A percentile compares a stretch with the other conserved stretches of the same genome.
Conservation (phyloP, 2,888 invertebrate species). For the Coenonympha arcania region DNA sequence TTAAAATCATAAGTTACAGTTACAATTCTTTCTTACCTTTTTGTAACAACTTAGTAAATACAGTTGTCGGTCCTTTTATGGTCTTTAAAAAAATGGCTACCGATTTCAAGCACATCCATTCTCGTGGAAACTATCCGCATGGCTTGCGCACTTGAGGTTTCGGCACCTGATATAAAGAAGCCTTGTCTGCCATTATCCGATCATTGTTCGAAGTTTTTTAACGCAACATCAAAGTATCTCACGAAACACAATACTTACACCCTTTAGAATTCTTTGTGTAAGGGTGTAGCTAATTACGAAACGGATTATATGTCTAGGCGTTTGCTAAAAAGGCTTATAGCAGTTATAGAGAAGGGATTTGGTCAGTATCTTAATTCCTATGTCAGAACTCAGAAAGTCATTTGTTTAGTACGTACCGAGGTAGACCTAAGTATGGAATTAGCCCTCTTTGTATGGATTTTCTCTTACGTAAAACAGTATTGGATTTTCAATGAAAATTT, state of each 20-base stretch:
- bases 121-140: slow-evolving; percentile 55
- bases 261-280: slow-evolving; percentile 35
- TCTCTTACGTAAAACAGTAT: not conserved
- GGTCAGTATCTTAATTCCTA: slow-evolving; percentile 29
- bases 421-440: no score
- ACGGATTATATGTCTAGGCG: slow-evolving; percentile 36
- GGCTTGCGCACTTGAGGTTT: slow-evolving; percentile 64
- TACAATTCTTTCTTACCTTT: slow-evolving; percentile 13
- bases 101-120: slow-evolving; percentile 41
- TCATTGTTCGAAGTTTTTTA: slow-evolving; percentile 50
- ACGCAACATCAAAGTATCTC: slow-evolving; percentile 36
- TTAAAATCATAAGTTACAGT: slow-evolving; percentile 19
- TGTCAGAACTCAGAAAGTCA: slow-evolving; percentile 40
- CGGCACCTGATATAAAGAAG: slow-evolving; percentile 65
- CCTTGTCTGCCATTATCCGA: slow-evolving; percentile 37
- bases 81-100: slow-evolving; percentile 46
- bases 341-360: slow-evolving; percentile 45
- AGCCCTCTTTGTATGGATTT: not conserved
- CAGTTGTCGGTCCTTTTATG: slow-evolving; percentile 49
- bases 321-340: slow-evolving; percentile 36
- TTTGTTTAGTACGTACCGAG: slow-evolving; percentile 15
- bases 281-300: slow-evolving; percentile 43
- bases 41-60: slow-evolving; percentile 6
- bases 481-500: not conserved
- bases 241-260: slow-evolving; percentile 14